Percentiles rank a stretch among this genome's conserved stretches.
These are phyloP conservation scores for Lepidostoma basale DNA, from an alignment of 1,140 invertebrate genomes.

Conservation along the genomic window DNA sequence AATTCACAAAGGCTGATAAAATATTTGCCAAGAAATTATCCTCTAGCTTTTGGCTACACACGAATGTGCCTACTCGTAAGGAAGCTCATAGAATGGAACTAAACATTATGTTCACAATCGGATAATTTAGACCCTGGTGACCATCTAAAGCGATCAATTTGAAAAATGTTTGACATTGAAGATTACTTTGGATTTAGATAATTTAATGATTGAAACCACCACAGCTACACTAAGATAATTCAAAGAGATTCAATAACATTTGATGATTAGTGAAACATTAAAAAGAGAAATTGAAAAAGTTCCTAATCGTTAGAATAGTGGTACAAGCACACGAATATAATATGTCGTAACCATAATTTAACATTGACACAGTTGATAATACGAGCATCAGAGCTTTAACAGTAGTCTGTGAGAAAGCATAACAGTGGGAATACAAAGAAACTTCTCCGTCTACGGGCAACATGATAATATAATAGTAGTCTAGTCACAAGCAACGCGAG, in stretches of 20 bases:
- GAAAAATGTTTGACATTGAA: conserved; percentile 21
- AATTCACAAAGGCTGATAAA: too few relatives aligned
- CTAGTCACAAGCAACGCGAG: not conserved
- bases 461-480: not conserved
- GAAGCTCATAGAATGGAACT: conserved; percentile 46
- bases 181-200: conserved; percentile 24
- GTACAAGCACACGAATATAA: conserved; percentile 30
- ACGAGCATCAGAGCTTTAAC: conserved; percentile 8
- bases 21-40: too few relatives aligned
- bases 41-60: conserved; percentile 44
- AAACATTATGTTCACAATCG: conserved; percentile 46
- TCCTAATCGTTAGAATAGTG: conserved; percentile 14
- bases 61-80: conserved; percentile 43
- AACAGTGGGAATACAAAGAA: conserved; percentile 2
- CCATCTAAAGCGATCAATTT: conserved; percentile 45
- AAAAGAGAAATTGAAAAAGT: conserved; percentile 20
- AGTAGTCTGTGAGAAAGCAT: conserved; percentile 36
- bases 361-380: conserved; percentile 32
- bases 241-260: conserved; percentile 6
- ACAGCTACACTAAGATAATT: conserved; percentile 20
- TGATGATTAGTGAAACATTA: conserved; percentile 18
- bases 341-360: conserved; percentile 31
- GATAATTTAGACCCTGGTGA: conserved; percentile 46
- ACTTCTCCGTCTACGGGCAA: not conserved
- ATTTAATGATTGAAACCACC: conserved; percentile 4